Conservation (phyloP, 2,888 invertebrate species). For the Athetis lepigone region DNA sequence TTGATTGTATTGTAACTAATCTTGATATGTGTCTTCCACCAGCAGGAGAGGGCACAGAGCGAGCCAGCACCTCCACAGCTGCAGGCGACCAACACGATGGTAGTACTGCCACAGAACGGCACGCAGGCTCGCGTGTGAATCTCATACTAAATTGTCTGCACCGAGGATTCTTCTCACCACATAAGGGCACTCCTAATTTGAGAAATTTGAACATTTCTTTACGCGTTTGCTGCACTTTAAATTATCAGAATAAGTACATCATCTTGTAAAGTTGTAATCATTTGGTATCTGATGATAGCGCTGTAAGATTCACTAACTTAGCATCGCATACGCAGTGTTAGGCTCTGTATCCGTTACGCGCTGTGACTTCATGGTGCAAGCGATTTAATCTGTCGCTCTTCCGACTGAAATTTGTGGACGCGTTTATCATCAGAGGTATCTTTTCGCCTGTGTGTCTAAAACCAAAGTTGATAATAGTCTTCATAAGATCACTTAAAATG, state of each 20-base stretch:
- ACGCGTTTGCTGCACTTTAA: neutral
- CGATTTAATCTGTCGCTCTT: too few relatives aligned
- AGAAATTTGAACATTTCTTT: neutral
- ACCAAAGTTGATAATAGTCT: constrained; percentile 20
- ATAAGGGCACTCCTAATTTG: constrained; percentile 22
- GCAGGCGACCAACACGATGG: constrained; percentile 75
- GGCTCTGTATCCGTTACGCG: neutral
- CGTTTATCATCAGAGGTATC: constrained; percentile 30
- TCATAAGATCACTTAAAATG: constrained; percentile 31
- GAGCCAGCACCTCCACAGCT: constrained; percentile 51
- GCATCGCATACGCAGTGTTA: neutral
- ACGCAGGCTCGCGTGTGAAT: constrained; percentile 82
- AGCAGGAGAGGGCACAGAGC: constrained; percentile 66
- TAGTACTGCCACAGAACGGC: constrained; percentile 79
- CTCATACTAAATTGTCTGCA: constrained; percentile 62
- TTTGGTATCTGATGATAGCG: neutral
- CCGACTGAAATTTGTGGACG: too few relatives aligned
- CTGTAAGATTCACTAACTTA: neutral
- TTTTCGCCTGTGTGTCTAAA: constrained; percentile 15
- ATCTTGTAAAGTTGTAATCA: neutral
- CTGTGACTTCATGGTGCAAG: neutral
- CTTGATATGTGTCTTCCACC: neutral
- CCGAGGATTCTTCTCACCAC: constrained; percentile 57
- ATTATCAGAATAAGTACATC: neutral
- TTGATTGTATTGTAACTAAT: constrained; percentile 6